Conservation (phyloP, 2,797 vertebrate species). For the Streptopelia turtur region DNA sequence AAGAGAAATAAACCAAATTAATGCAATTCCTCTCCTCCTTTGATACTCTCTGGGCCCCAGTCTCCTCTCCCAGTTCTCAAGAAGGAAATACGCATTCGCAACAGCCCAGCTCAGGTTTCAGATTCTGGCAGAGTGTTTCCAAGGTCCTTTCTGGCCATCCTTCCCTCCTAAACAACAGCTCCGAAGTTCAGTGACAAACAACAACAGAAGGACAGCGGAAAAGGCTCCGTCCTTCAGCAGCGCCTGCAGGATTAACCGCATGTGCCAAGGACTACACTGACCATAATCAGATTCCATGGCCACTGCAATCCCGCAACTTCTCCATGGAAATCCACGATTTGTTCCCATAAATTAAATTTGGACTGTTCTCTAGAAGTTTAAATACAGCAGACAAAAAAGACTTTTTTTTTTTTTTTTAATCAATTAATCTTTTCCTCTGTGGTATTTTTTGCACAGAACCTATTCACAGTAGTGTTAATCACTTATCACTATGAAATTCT, state of each 20-base stretch:
- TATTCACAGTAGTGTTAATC: neutral
- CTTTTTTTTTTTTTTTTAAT: neutral
- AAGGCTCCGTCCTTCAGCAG: neutral
- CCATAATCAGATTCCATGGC: neutral
- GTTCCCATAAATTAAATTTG: neutral
- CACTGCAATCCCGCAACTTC: neutral
- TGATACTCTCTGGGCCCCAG: neutral
- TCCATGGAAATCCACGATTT: neutral
- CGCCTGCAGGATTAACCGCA: accelerated
- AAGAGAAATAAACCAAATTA: neutral
- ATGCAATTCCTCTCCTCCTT: neutral
- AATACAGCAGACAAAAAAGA: neutral
- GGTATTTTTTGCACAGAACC: neutral
- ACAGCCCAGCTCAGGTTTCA: neutral
- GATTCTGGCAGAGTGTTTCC: neutral
- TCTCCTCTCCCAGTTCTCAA: neutral
- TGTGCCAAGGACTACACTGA: neutral
- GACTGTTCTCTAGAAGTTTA: neutral
- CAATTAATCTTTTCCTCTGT: neutral
- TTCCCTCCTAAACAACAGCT: neutral
- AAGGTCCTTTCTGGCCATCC: neutral
- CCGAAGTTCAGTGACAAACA: neutral
- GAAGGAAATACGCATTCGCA: neutral
- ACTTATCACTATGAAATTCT: neutral
- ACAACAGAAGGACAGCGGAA: neutral